These are phyloP conservation scores for Emydocephalus ijimae DNA, from an alignment of 2,113 vertebrate genomes.

Conservation along the genomic window DNA sequence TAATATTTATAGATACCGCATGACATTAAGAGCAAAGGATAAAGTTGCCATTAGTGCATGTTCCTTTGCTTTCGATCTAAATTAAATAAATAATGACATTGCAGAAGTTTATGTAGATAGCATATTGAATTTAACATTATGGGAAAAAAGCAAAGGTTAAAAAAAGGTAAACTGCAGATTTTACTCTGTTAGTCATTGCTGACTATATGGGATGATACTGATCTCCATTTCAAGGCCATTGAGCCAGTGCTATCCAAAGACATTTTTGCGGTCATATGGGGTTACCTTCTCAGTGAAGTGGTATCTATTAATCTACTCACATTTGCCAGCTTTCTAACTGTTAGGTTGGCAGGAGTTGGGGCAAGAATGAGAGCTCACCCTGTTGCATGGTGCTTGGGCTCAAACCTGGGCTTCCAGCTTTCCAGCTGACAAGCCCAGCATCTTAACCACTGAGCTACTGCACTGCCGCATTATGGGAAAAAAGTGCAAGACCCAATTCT, in stretches of 20 bases:
- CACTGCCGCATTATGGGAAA: constrained; percentile 48
- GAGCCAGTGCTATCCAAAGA: background rate
- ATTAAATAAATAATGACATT: constrained; percentile 29
- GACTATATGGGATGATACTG: background rate
- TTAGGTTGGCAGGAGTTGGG: background rate
- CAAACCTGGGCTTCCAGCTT: background rate
- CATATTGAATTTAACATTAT: constrained; percentile 39
- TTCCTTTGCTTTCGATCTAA: constrained; percentile 53
- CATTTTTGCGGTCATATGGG: background rate
- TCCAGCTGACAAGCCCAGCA: background rate
- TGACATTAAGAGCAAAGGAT: constrained; percentile 58
- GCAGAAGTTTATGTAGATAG: constrained; percentile 47
- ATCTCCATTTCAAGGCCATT: background rate
- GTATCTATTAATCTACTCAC: background rate
- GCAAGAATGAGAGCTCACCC: background rate
- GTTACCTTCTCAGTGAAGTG: background rate
- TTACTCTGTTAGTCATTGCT: background rate
- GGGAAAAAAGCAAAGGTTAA: background rate
- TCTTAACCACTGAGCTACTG: background rate
- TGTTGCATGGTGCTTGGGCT: background rate
- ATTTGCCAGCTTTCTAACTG: background rate
- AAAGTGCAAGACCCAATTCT: constrained; percentile 36
- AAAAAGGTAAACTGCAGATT: constrained; percentile 17
- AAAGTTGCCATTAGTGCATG: constrained; percentile 44
- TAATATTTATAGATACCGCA: constrained; percentile 53